phyloP scores from a whole-genome alignment of 2,888 invertebrate species.

The Morpho achilles region DNA sequence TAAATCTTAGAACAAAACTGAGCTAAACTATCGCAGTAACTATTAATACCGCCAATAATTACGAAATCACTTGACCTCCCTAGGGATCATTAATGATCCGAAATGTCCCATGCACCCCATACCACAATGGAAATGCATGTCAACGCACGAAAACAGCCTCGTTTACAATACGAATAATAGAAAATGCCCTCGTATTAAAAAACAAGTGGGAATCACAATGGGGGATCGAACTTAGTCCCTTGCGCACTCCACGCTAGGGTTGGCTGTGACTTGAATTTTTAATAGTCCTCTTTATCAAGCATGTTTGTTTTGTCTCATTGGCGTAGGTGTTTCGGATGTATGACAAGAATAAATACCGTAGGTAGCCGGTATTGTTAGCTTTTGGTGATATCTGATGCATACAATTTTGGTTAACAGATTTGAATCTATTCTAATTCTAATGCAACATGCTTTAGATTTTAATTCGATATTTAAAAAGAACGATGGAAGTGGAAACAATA shows the following conservation, averaged over 20 bases:
- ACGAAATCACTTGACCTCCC: slow-evolving; percentile 48
- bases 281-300: slow-evolving; percentile 29
- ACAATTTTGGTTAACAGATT: slow-evolving; percentile 1
- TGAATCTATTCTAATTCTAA: neutral
- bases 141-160: slow-evolving; percentile 67
- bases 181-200: slow-evolving; percentile 73
- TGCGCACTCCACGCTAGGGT: slow-evolving; percentile 56
- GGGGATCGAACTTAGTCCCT: slow-evolving; percentile 63
- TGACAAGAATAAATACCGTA: slow-evolving; percentile 21
- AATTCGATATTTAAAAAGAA: too few species aligned
- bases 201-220: slow-evolving; percentile 73
- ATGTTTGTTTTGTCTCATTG: slow-evolving; percentile 34
- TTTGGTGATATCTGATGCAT: slow-evolving; percentile 17
- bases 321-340: slow-evolving; percentile 26
- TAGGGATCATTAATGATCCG: slow-evolving; percentile 54
- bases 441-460: too few species aligned
- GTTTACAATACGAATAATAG: slow-evolving; percentile 63
- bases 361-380: slow-evolving; percentile 5
- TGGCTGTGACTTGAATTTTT: slow-evolving; percentile 64
- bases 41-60: slow-evolving; percentile 20
- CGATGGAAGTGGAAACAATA: too few species aligned
- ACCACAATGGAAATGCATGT: slow-evolving; percentile 55
- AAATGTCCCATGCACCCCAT: slow-evolving; percentile 39
- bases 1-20: too few species aligned
- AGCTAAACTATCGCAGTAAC: slow-evolving; percentile 4